phyloP scores from a whole-genome alignment of 2,888 invertebrate genomes.

The Amiota mariae region DNA sequence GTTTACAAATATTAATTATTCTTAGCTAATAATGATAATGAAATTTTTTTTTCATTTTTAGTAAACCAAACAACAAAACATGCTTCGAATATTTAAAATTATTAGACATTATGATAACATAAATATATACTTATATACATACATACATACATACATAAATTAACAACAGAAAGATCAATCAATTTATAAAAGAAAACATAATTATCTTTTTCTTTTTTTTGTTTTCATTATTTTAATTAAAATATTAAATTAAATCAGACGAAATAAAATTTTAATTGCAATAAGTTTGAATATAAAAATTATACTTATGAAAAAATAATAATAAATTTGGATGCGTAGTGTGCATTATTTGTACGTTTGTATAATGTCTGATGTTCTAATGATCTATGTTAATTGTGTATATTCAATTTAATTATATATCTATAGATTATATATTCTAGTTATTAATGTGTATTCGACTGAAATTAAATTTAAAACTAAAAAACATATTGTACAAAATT shows the following conservation, averaged over 20 bases:
- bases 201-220: background rate
- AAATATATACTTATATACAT: no score
- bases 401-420: constrained; percentile 1
- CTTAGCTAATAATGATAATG: constrained; percentile 54
- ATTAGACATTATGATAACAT: constrained; percentile 46
- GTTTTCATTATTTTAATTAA: background rate
- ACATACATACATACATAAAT: constrained; percentile 38
- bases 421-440: constrained; percentile 7
- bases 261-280: background rate
- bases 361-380: background rate
- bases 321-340: no score
- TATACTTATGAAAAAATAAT: no score
- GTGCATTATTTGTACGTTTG: background rate
- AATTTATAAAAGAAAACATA: background rate
- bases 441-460: constrained; percentile 17
- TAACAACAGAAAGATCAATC: background rate
- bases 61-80: constrained; percentile 39
- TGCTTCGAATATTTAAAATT: constrained; percentile 66
- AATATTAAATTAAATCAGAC: background rate
- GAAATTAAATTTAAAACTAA: constrained; percentile 10
- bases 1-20: constrained; percentile 28
- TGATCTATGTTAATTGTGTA: constrained; percentile 17
- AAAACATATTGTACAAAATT: constrained; percentile 24
- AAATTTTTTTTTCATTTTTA: constrained; percentile 61
- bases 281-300: no score